Base-by-base conservation (phyloP, 92 coral and sea anemone species). In the Phymanthus crucifer region DNA sequence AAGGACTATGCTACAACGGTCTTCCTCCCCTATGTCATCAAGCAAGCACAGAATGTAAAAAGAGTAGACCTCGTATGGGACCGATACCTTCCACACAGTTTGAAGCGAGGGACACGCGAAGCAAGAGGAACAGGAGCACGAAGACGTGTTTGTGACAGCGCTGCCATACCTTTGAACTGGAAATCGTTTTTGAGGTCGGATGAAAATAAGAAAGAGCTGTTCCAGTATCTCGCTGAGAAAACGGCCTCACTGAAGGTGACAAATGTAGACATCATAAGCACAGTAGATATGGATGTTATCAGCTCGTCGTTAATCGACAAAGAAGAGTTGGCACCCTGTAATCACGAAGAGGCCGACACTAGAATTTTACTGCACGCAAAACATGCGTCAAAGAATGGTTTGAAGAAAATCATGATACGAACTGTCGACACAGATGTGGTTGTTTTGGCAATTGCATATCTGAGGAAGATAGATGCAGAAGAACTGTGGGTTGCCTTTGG, bases 171-270 rank as follows among this genome's bases (percentile, higher is more conserved):
- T 8, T 24, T 76, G 32, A 77, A 71, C 56, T 78, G 80, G 87
- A 87, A 77, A 79, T 32, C 67, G 5, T 84, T 80, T 47, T 23
- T 87, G 73, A 31, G 84, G 43, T 70, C 43, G 32, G 86, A 86
- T 86, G 90, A 86, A 40, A 83, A 88, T 82, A 88, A 88, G 78
- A 73, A 78, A 33, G 88, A 73, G 78, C 82, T 88, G 69, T 75
- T 73, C 85, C 84, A 84, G 36, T 79, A 71, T 74, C 83, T 84
- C n/a, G 82, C 71, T 17, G 78, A 58, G 7, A 78, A 48, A 34
- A 75, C 74, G 18, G 64, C 47, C n/a, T 76, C 84, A 38, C 43
- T 84, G 72, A 72, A 74, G 48, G 27, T 78, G 43, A 26, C 27
- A 58, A 80, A 37, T 73, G 80, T 74, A 10, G 87, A 82, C 47